Evolutionary conservation across 1,140 invertebrate genomes (phyloP).

Genomic region (Papilio helenus): DNA sequence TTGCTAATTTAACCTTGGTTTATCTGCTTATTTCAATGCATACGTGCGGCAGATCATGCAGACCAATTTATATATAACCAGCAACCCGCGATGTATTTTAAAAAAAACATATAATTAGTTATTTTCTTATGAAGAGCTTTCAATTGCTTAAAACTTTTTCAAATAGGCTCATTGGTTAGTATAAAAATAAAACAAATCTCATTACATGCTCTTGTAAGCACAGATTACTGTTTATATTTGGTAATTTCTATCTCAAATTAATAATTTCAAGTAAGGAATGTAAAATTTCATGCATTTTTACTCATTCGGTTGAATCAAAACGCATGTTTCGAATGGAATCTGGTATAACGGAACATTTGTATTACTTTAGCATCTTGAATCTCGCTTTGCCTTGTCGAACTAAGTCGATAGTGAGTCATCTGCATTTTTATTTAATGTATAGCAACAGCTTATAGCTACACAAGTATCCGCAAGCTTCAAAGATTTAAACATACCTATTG

Average conservation of each 20-base stretch:
- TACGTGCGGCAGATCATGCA: not conserved
- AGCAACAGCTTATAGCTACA: not conserved
- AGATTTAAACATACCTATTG: no score
- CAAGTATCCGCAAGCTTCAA: not conserved
- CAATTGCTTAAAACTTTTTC: no score
- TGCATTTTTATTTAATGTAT: not conserved
- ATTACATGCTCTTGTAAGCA: no score
- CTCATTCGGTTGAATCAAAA: not conserved
- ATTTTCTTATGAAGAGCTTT: no score
- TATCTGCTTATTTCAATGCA: not conserved
- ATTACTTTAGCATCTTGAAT: not conserved
- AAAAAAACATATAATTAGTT: not conserved
- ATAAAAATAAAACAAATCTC: no score
- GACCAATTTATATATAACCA: not conserved
- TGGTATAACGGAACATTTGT: not conserved
- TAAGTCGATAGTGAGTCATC: not conserved
- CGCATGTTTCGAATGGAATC: not conserved
- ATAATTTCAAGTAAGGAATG: not conserved
- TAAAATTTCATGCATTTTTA: not conserved
- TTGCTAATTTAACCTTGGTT: not conserved
- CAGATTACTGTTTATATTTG: no score
- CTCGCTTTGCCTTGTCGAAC: not conserved
- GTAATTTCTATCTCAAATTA: no score
- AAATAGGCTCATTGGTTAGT: no score
- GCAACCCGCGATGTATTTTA: no score